Conservation (phyloP, 2,888 invertebrate species). For the Stomorhina lunata region DNA sequence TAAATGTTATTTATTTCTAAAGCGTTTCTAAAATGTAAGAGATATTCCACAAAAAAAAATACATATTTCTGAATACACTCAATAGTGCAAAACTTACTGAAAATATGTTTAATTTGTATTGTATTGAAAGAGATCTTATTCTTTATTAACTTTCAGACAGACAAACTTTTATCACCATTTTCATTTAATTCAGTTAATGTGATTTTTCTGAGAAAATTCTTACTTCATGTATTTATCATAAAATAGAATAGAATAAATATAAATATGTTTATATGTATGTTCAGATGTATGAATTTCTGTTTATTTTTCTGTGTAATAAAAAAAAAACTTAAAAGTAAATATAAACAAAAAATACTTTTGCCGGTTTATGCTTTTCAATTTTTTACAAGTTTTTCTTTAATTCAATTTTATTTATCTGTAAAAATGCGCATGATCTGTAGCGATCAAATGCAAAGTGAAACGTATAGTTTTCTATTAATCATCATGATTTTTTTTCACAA, state of each 20-base stretch:
- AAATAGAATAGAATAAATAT: slow-evolving; percentile 14
- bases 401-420: not conserved
- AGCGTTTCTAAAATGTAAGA: too few relatives aligned
- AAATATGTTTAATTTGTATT: not conserved
- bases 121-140: not conserved
- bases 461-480: not conserved
- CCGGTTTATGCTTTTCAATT: slow-evolving; percentile 13
- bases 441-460: not conserved
- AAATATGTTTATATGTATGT: slow-evolving; percentile 3
- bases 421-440: slow-evolving; percentile 31
- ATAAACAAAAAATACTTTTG: slow-evolving; percentile 41
- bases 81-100: not conserved
- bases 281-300: too few relatives aligned
- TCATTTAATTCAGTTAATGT: not conserved
- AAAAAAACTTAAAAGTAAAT: slow-evolving; percentile 33
- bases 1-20: too few relatives aligned
- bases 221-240: not conserved
- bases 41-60: too few relatives aligned
- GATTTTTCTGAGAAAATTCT: slow-evolving; percentile 14
- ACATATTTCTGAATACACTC: not conserved
- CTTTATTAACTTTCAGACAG: not conserved
- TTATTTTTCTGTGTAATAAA: too few relatives aligned
- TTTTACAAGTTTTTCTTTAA: not conserved
- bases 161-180: not conserved
- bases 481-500: too few relatives aligned